Conservation (phyloP, 2,888 invertebrate genomes). For the Chrysomela aeneicollis region DNA sequence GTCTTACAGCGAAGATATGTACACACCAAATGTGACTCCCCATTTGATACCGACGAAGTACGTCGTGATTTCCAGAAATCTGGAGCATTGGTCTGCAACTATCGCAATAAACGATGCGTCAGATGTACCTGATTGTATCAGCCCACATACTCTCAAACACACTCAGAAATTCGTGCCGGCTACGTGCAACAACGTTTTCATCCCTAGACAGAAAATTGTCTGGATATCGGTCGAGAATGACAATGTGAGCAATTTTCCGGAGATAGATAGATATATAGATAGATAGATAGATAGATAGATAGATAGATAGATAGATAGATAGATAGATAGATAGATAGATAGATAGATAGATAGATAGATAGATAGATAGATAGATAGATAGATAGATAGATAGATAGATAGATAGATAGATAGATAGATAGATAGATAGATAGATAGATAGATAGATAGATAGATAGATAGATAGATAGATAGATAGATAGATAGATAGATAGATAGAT, state of each 20-base stretch:
- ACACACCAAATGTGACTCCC: conserved; percentile 59
- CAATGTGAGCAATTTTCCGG: conserved; percentile 61
- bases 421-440: too few relatives aligned
- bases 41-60: conserved; percentile 61
- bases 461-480: too few relatives aligned
- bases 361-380: too few relatives aligned
- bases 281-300: too few relatives aligned
- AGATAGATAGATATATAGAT: too few relatives aligned
- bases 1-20: conserved; percentile 50
- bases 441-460: too few relatives aligned
- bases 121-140: conserved; percentile 51
- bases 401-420: too few relatives aligned
- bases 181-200: conserved; percentile 57
- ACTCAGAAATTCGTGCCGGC: conserved; percentile 64
- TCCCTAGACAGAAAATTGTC: conserved; percentile 72
- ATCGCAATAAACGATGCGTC: conserved; percentile 49
- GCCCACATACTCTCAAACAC: conserved; percentile 55
- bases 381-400: too few relatives aligned
- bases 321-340: too few relatives aligned
- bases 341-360: too few relatives aligned
- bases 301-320: too few relatives aligned
- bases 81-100: conserved; percentile 70
- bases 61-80: conserved; percentile 69
- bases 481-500: too few relatives aligned
- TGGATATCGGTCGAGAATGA: conserved; percentile 67